Evolutionary conservation across 2,888 invertebrate species (phyloP), one percentile per base, ranked within the genome.

Genomic region (Portevinia maculata): DNA sequence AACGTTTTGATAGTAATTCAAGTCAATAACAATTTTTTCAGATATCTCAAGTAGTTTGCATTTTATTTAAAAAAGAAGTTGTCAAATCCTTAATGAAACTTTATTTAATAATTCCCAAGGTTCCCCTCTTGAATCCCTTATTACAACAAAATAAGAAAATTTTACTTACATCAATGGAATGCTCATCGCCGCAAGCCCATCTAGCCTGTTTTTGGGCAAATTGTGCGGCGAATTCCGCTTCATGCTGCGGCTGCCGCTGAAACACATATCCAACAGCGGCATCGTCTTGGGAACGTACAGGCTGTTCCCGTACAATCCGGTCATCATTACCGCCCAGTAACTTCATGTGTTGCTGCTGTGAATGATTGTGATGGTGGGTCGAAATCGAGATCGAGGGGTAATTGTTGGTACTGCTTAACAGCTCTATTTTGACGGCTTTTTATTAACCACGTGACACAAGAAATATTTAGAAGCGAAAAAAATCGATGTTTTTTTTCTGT

Each of bases 241-340:
- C 97, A 85, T 94, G 94, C 85, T 95, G 95, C 84, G 95, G 94
- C 39, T 85, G 84, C 34, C 95, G 91, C 90, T 97, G 97, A 90
- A 96, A 98, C 86, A 97, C 96, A 91, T 98, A 98, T 88, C 97
- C 96, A 86, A 97, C 97, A 90, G 96, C 95, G 85, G 97, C 97
- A 93, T 98, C 98, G 91, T 98, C 97, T 91, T 96, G 96, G 85
- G 95, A 92, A 85, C 86, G 86, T 84, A 85, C 84, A 62, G 86
- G 85, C 74, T 87, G 87, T 65, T 84, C 79, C 84, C 79, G 79
- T 93, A 92, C 94, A 90, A 89, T 90, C 86, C 91, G 91, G 88
- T 92, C 92, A 92, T 94, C 94, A 91, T 93, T 94, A 89, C 93
- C 92, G 88, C 94, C 94, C 92, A 94, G 93, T 94, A 94, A 94